Evolutionary conservation across 2,888 invertebrate species (phyloP).

Genomic region (Philonicus albiceps): DNA sequence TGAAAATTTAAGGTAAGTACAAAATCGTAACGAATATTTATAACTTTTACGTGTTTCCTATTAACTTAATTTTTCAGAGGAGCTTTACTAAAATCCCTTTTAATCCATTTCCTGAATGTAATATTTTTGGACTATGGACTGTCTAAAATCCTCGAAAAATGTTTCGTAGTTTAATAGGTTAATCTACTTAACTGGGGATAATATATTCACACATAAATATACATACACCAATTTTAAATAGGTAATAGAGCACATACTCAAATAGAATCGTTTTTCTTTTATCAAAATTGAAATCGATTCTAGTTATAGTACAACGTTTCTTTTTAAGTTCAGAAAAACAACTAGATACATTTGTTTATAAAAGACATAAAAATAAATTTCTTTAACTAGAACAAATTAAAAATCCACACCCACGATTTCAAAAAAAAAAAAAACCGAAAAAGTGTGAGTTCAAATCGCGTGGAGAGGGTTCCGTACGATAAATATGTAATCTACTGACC

Average conservation of each 20-base stretch:
- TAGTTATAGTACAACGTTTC: background rate
- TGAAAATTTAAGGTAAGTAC: slow-evolving; percentile 67
- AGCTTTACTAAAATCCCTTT: background rate
- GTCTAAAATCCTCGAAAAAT: background rate
- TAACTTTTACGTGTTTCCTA: background rate
- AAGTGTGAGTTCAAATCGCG: too few species aligned
- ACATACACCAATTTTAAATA: background rate
- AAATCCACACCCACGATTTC: too few species aligned
- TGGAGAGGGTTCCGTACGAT: too few species aligned
- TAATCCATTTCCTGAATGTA: background rate
- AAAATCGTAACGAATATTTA: background rate
- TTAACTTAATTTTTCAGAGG: background rate
- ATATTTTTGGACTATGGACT: background rate
- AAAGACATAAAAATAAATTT: too few species aligned
- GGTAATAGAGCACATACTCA: too few species aligned
- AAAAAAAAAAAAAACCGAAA: too few species aligned
- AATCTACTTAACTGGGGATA: too few species aligned
- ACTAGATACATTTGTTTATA: background rate
- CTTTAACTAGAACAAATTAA: too few species aligned
- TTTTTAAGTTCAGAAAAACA: too few species aligned
- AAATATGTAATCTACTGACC: too few species aligned
- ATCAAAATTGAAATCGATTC: background rate
- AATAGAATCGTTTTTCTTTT: background rate
- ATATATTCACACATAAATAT: too few species aligned
- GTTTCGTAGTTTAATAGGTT: background rate